A percentile compares a stretch with the other conserved stretches of the same genome.
These are phyloP conservation scores for Microctonus aethiopoides DNA, from an alignment of 2,888 invertebrate genomes.

Conservation along the genomic window DNA sequence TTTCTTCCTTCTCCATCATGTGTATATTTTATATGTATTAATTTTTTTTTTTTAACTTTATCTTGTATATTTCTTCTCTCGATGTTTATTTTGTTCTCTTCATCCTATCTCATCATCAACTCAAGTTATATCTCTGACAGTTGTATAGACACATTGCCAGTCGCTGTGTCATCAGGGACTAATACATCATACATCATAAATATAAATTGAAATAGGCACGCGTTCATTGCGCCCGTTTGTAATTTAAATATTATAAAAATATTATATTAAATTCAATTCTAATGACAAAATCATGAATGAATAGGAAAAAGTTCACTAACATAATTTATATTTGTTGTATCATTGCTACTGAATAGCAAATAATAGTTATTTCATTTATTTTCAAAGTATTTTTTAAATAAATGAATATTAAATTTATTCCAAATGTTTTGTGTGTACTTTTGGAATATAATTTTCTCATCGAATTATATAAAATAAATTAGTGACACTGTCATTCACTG, in stretches of 20 bases:
- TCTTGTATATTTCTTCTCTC: not conserved
- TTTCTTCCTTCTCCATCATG: no score
- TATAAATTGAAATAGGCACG: slow-evolving; percentile 43
- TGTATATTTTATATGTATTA: not conserved
- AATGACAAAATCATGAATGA: not conserved
- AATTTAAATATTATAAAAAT: not conserved
- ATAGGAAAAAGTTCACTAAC: no score
- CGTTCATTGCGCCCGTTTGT: not conserved
- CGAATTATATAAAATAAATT: not conserved
- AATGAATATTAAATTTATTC: not conserved
- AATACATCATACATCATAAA: slow-evolving; percentile 52
- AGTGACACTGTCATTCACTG: not conserved
- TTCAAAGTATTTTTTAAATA: not conserved
- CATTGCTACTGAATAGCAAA: not conserved
- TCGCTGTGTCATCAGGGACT: slow-evolving; percentile 58
- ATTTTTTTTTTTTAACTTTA: not conserved
- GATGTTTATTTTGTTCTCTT: slow-evolving; percentile 7
- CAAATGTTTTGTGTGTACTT: not conserved
- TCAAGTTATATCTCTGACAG: slow-evolving; percentile 11
- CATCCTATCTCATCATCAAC: slow-evolving; percentile 20
- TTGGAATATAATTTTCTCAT: no score
- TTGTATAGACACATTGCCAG: slow-evolving; percentile 51
- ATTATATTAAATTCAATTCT: not conserved
- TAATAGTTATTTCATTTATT: not conserved
- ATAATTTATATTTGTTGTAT: not conserved